Conservation (phyloP, 1,140 invertebrate genomes). For the Hydropsyche tenuis region DNA sequence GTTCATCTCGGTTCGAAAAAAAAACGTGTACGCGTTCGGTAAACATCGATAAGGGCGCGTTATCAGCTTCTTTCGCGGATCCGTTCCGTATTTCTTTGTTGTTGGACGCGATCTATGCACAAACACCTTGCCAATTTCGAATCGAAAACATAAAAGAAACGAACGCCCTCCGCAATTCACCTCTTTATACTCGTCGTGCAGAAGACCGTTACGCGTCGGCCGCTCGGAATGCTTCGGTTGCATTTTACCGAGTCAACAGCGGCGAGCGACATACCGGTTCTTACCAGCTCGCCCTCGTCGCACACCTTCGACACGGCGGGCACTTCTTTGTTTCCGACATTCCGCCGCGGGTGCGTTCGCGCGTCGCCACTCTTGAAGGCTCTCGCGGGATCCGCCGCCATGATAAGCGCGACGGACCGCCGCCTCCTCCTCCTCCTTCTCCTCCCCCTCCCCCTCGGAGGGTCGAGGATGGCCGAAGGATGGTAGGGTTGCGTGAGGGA, state of each 20-base stretch:
- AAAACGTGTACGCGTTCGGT: not conserved
- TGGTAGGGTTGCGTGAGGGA: too few species aligned
- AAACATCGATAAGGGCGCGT: not conserved
- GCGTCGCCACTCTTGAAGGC: too few species aligned
- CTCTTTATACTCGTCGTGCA: too few species aligned
- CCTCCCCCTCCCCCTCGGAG: too few species aligned
- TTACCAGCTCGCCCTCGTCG: slow-evolving; percentile 7
- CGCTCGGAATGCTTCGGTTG: slow-evolving; percentile 17
- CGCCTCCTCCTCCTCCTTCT: not conserved
- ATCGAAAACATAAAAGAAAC: not conserved
- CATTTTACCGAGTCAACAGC: slow-evolving; percentile 3
- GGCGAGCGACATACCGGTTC: not conserved
- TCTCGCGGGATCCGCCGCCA: too few species aligned
- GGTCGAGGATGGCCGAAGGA: not conserved
- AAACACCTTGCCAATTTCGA: not conserved
- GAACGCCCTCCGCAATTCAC: not conserved
- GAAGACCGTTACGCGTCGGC: slow-evolving; percentile 18
- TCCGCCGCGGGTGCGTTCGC: not conserved
- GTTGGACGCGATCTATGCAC: not conserved
- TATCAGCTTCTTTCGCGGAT: not conserved
- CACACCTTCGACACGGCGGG: not conserved
- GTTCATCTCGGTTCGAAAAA: not conserved
- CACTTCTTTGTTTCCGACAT: slow-evolving; percentile 1
- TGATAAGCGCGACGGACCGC: not conserved
- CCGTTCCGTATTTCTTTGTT: not conserved